Base-by-base conservation (phyloP, 1,140 invertebrate genomes). In the Whitmania pigra region DNA sequence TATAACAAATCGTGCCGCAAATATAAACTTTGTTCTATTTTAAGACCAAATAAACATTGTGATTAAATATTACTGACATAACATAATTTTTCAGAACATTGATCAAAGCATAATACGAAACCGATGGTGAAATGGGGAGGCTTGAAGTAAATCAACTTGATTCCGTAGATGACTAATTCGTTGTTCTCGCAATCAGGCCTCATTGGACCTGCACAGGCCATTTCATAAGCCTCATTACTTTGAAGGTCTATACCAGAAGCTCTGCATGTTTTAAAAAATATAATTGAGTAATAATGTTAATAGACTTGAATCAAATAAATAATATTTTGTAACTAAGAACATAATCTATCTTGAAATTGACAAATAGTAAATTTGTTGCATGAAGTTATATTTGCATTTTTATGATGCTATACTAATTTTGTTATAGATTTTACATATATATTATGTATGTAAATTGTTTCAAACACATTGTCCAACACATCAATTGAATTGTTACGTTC, bases 201-300 rank as follows among this genome's bases (percentile, higher is more conserved):
- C 9, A 95, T 85, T 0, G 88, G 82, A 1, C 93, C 94, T 82
- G 88, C 80, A 20, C 85, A 82, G 22, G 92, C 91, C 71, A 96
- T 77, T 66, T 96, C 90, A 82, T 93, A 97, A 15, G 92, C 91
- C 67, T 87, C 86, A 83, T 97, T 89, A 74, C 89, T 92, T 75
- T 90, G 85, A 49, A 90, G 83, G 80, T 91, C 87, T 0, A 95
- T 83, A 55, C 91, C 91, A 73, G 87, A 86, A 60, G 88, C 78
- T 74, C 90, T 91, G 78, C 53, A 85, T 83, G 71, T 36, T 6
- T 3, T 17, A 49, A 49, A 49, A 49, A 49, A 49, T n/a, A 15
- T 49, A 7, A 13, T 49, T 11, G 31, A 36, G 31, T 36, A 36
- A 36, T 2, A 36, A 36, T 3, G 31, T 36, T 36, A 6, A 36